Conservation (phyloP, 2,888 invertebrate species). For the Abrostola triplasia region DNA sequence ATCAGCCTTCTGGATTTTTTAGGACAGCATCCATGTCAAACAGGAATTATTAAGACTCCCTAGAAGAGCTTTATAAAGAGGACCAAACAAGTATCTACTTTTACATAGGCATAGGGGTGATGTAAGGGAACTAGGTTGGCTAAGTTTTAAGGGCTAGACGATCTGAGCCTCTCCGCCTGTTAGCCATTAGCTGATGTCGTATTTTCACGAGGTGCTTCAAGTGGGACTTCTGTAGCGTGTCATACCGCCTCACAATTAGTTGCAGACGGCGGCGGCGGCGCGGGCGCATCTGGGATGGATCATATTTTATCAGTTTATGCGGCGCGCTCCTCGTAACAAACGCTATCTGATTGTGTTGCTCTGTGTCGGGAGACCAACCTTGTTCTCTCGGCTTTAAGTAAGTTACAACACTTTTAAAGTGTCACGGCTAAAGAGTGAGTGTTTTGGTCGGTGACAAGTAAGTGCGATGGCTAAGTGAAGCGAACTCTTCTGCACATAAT, state of each 20-base stretch:
- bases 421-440: neutral
- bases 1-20: too few species aligned
- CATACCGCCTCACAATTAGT: neutral
- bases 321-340: conserved; percentile 35
- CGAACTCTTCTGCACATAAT: too few species aligned
- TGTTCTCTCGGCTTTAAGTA: conserved; percentile 1
- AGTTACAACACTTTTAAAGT: conserved; percentile 7
- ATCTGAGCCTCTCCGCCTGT: neutral
- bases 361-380: neutral
- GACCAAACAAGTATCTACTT: too few species aligned
- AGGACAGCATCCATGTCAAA: too few species aligned
- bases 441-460: neutral
- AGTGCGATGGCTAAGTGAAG: neutral
- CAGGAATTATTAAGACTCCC: too few species aligned
- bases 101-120: too few species aligned
- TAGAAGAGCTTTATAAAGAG: too few species aligned
- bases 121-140: too few species aligned
- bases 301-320: conserved; percentile 51
- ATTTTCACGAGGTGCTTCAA: conserved; percentile 5
- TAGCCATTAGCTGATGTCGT: neutral
- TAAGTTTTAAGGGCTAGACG: too few species aligned
- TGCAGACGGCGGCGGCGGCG: conserved; percentile 5
- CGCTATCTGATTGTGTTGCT: conserved; percentile 27
- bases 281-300: conserved; percentile 22
- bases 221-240: neutral